Percentiles rank a stretch among this genome's conserved stretches.
Evolutionary conservation across 2,888 invertebrate genomes (phyloP).

Genomic region (Drosophila nigricruria): DNA sequence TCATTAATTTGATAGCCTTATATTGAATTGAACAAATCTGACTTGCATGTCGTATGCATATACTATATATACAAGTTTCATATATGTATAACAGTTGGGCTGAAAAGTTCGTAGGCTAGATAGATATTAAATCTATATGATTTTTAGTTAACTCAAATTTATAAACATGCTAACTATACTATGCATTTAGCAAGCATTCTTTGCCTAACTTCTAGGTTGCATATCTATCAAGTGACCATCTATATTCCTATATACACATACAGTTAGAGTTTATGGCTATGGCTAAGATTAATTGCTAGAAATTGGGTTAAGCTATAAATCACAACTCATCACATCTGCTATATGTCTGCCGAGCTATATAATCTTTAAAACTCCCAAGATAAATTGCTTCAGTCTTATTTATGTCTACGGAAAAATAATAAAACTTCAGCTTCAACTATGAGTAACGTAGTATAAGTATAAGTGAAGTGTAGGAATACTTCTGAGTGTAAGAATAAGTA

Average conservation of each 20-base stretch:
- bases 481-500: not conserved
- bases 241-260: too few relatives aligned
- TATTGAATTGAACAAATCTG: not conserved
- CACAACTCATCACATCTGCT: not conserved
- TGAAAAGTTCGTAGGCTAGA: too few relatives aligned
- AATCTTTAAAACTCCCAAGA: not conserved
- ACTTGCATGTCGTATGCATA: too few relatives aligned
- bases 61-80: not conserved
- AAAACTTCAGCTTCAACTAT: not conserved
- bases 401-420: not conserved
- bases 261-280: too few relatives aligned
- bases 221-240: too few relatives aligned
- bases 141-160: too few relatives aligned
- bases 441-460: not conserved
- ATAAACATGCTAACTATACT: too few relatives aligned
- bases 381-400: not conserved
- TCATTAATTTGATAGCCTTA: slow-evolving; percentile 2
- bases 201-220: not conserved
- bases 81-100: too few relatives aligned
- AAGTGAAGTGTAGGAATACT: not conserved
- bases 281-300: not conserved
- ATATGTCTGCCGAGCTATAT: not conserved
- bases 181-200: not conserved
- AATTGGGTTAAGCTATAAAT: not conserved
- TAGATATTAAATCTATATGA: too few relatives aligned